Percentiles rank a stretch among this genome's conserved stretches.
Conservation (phyloP, 2,113 vertebrate species). For the Anolis sagrei region DNA sequence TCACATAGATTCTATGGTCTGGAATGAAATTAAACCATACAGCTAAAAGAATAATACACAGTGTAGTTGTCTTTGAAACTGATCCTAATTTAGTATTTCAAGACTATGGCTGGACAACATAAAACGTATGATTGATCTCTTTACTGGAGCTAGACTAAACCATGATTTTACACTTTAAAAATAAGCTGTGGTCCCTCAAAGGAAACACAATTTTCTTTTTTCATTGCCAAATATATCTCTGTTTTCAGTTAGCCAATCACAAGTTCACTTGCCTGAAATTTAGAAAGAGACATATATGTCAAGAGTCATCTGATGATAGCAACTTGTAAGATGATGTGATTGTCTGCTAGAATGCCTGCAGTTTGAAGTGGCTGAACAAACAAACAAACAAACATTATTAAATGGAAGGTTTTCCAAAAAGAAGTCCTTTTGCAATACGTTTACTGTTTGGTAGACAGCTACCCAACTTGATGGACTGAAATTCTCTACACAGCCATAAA, state of each 20-base stretch:
- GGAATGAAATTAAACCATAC: background rate
- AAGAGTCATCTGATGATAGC: conserved; percentile 52
- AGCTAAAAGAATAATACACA: background rate
- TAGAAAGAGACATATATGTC: conserved; percentile 40
- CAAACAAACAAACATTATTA: conserved; percentile 49
- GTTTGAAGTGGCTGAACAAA: conserved; percentile 23
- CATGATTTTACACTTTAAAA: background rate
- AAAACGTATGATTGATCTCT: background rate
- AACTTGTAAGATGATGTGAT: conserved; percentile 42
- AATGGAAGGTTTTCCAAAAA: conserved; percentile 53
- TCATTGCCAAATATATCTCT: background rate
- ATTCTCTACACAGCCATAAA: conserved; percentile 50
- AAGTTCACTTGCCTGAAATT: background rate
- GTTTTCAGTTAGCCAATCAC: background rate
- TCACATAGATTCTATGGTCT: background rate
- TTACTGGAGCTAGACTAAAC: conserved; percentile 11
- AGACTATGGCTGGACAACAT: background rate
- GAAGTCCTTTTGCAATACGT: conserved; percentile 27
- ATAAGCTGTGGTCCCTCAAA: background rate
- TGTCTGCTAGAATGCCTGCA: conserved; percentile 60
- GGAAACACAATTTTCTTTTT: rapidly evolving
- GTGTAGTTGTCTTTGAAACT: background rate
- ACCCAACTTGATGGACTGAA: conserved; percentile 10
- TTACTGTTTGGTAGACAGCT: conserved; percentile 56
- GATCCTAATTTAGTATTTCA: background rate